A percentile compares a stretch with the other conserved stretches of the same genome.
Evolutionary conservation across 2,888 invertebrate genomes (phyloP).

Genomic region (Gnatocerus cornutus): DNA sequence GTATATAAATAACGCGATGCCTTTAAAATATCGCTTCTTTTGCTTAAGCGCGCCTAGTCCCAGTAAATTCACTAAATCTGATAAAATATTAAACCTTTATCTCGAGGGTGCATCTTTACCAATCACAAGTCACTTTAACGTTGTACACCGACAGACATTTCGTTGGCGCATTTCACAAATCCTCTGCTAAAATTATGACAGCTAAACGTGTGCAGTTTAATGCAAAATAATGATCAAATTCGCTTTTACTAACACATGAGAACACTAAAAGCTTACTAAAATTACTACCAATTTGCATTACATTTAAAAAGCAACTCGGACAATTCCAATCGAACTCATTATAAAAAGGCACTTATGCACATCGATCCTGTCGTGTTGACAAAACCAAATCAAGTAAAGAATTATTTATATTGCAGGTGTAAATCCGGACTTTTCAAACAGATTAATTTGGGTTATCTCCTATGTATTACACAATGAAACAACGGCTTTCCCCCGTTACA

Average conservation of each 20-base stretch:
- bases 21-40: constrained; percentile 14
- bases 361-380: constrained; percentile 16
- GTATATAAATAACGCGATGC: constrained; percentile 1
- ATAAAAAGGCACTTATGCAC: neutral
- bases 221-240: constrained; percentile 2
- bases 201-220: neutral
- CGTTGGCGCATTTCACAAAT: constrained; percentile 8
- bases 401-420: constrained; percentile 10
- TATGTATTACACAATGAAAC: neutral
- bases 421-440: neutral
- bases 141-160: neutral
- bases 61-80: constrained; percentile 18
- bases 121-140: neutral
- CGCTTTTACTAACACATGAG: neutral
- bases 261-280: neutral
- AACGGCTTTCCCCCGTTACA: neutral
- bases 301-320: too few relatives aligned
- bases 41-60: neutral
- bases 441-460: neutral
- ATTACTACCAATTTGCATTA: too few relatives aligned
- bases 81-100: constrained; percentile 29
- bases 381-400: constrained; percentile 10
- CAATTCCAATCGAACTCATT: too few relatives aligned
- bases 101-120: neutral
- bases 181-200: neutral